Evolutionary conservation across 2,888 invertebrate species (phyloP), one percentile per base, ranked within the genome.

Genomic region (Melipona bicolor): DNA sequence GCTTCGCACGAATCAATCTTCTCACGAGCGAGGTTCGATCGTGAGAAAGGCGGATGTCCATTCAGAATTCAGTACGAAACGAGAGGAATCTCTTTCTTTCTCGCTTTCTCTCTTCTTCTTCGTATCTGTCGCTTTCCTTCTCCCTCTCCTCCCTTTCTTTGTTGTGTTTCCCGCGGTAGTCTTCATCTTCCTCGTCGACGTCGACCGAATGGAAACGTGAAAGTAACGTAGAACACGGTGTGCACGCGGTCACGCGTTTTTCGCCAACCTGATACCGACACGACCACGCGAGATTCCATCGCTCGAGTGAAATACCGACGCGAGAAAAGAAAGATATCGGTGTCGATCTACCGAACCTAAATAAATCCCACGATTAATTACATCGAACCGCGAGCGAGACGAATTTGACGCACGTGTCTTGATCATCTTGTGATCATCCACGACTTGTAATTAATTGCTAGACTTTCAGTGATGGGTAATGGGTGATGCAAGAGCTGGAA

Each of bases 31-130:
- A 49, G 73, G 77, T 65, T 68, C 76, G 82, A 82, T 82, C 90
- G 88, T 89, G 90, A 89, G 90, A 90, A 90, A 90, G 85, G 78
- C 83, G 81, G 86, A 84, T 86, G 81, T 88, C 85, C 88, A 90
- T 88, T 87, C 78, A 77, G 77, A 84, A 90, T 86, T 83, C 85
- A 77, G 74, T 36, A 73, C 72, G 69, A 72, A 72, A 78, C 75
- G n/a, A 75, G 72, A 75, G 52, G 65, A 61, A 77, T 72, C 59
- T n/a, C 15, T 24, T 13, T 36, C 0, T 32, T 19, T 21, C 24
- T 17, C 5, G 6, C 21, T 15, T 59, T 67, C 52, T 19, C 32
- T 32, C 19, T 62, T 21, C 32, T 1, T 62, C 69, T 17, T 19
- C 27, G 24, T 0, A 19, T 27, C 61, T 19, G 19, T 62, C 61